Evolutionary conservation across 2,888 invertebrate species (phyloP).

Genomic region (Halictus quadricinctus): DNA sequence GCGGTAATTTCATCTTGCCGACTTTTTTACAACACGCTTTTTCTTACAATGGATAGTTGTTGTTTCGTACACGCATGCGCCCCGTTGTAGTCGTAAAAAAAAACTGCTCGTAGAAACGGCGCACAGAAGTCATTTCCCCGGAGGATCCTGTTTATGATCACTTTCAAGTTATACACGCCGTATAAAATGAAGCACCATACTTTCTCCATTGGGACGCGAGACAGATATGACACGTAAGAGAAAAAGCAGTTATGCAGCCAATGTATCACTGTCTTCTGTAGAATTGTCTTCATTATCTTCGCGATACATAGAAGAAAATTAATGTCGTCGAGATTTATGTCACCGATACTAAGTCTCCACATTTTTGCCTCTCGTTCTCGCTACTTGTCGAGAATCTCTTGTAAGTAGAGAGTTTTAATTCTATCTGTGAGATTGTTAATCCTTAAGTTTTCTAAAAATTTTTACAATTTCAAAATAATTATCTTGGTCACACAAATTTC

Average conservation of each 20-base stretch:
- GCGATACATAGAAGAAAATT: neutral
- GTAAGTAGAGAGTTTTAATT: neutral
- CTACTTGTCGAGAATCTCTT: neutral
- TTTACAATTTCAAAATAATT: neutral
- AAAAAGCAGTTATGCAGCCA: slow-evolving; percentile 27
- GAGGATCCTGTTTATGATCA: slow-evolving; percentile 71
- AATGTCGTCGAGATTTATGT: neutral
- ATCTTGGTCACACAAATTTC: neutral
- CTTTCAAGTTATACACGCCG: slow-evolving; percentile 66
- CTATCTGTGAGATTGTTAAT: neutral
- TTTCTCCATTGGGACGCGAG: slow-evolving; percentile 46
- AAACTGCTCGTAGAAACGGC: slow-evolving; percentile 51
- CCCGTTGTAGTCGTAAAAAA: slow-evolving; percentile 61
- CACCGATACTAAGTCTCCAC: neutral
- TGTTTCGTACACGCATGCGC: slow-evolving; percentile 36
- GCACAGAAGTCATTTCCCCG: slow-evolving; percentile 67
- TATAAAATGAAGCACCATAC: slow-evolving; percentile 61
- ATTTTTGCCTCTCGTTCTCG: neutral
- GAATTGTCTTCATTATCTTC: neutral
- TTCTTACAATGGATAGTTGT: slow-evolving; percentile 51
- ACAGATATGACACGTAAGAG: slow-evolving; percentile 48
- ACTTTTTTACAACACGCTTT: slow-evolving; percentile 49
- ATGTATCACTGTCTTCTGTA: neutral
- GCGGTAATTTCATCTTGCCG: slow-evolving; percentile 56
- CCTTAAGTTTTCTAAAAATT: neutral